Evolutionary conservation across 2,888 invertebrate genomes (phyloP).

Genomic region (Leptura quadrifasciata): DNA sequence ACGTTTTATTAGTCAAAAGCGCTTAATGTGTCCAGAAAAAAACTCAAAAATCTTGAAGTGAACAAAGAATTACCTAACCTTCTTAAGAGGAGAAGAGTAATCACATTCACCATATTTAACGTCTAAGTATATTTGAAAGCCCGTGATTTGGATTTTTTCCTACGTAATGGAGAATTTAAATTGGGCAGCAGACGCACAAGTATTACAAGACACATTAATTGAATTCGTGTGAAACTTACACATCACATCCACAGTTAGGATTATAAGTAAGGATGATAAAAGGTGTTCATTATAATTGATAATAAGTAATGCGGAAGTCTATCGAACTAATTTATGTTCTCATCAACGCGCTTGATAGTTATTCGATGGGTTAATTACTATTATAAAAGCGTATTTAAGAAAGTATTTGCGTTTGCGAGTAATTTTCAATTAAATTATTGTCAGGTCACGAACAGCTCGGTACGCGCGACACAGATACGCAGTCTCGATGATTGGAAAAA

Average conservation of each 20-base stretch:
- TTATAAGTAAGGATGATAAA: background rate
- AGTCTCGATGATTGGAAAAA: slow-evolving; percentile 49
- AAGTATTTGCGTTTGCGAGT: slow-evolving; percentile 21
- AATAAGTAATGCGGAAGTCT: background rate
- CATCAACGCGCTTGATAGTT: slow-evolving; percentile 13
- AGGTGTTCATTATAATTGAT: background rate
- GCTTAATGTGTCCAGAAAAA: too few relatives aligned
- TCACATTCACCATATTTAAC: too few relatives aligned
- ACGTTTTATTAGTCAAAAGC: too few relatives aligned
- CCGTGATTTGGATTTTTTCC: too few relatives aligned
- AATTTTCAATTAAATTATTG: slow-evolving; percentile 41
- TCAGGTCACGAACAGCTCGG: slow-evolving; percentile 36
- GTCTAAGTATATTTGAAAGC: too few relatives aligned
- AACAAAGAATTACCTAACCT: too few relatives aligned
- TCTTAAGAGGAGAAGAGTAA: too few relatives aligned
- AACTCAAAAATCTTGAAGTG: too few relatives aligned
- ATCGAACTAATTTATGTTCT: slow-evolving; percentile 16
- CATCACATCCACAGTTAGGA: background rate
- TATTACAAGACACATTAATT: too few relatives aligned
- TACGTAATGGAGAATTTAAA: too few relatives aligned
- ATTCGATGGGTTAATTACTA: slow-evolving; percentile 31
- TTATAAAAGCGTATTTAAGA: slow-evolving; percentile 24
- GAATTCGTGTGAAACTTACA: background rate
- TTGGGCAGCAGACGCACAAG: too few relatives aligned
- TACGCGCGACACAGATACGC: slow-evolving; percentile 40